Conservation (phyloP, 2,113 vertebrate genomes). For the Ciconia stormi region DNA sequence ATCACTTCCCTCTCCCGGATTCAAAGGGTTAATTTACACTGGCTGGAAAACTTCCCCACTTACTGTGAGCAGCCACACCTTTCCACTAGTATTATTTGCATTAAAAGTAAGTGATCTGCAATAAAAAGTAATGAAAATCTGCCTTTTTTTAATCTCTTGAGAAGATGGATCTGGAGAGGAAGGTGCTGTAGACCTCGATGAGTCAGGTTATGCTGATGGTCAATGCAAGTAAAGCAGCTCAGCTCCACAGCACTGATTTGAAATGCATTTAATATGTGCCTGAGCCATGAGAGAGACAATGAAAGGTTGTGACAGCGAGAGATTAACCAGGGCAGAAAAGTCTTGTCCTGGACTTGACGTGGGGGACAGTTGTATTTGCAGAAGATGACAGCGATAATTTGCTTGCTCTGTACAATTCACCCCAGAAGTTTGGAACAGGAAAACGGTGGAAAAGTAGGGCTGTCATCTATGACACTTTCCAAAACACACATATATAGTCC, state of each 20-base stretch:
- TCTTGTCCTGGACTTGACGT: neutral
- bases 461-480: neutral
- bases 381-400: conserved; percentile 3
- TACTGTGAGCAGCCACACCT: neutral
- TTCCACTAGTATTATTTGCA: neutral
- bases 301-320: neutral
- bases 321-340: neutral
- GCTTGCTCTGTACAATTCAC: neutral
- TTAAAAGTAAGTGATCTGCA: neutral
- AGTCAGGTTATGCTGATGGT: neutral
- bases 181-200: neutral
- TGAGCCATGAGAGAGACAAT: neutral
- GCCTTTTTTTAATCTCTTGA: neutral
- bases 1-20: neutral
- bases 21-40: neutral
- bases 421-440: neutral
- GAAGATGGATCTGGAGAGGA: neutral
- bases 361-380: neutral
- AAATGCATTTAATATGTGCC: neutral
- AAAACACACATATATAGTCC: neutral
- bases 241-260: neutral
- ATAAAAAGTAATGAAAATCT: neutral
- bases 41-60: neutral
- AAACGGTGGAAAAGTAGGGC: neutral
- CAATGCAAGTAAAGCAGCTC: neutral